These are phyloP conservation scores for Carcharodon carcharias DNA, from an alignment of 2,797 vertebrate species.

Conservation along the genomic window DNA sequence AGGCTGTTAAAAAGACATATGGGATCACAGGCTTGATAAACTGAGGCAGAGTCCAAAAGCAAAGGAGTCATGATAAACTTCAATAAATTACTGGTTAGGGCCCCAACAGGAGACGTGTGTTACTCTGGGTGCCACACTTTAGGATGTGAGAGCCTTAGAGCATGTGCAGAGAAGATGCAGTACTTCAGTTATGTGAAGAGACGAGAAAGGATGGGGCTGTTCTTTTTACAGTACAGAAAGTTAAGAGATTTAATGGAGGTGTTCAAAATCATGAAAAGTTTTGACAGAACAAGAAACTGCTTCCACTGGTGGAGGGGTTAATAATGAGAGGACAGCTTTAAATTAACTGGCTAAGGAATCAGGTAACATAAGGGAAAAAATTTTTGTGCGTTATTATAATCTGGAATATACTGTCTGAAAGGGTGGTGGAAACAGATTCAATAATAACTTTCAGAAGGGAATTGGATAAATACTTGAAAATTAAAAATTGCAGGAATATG, in stretches of 20 bases:
- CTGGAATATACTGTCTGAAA: neutral
- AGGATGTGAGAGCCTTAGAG: neutral
- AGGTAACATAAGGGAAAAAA: neutral
- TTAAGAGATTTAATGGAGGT: neutral
- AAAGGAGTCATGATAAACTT: neutral
- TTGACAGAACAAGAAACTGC: neutral
- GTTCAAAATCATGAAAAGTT: neutral
- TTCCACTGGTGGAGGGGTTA: neutral
- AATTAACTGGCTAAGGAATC: neutral
- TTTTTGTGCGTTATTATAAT: neutral
- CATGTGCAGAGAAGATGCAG: neutral
- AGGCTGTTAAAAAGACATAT: neutral
- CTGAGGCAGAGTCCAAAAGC: neutral
- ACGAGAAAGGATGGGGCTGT: neutral
- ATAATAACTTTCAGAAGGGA: neutral
- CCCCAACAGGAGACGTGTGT: neutral
- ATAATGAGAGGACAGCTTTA: neutral
- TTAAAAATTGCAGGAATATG: neutral
- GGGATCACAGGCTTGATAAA: neutral
- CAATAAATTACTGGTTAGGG: neutral
- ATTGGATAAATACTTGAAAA: neutral
- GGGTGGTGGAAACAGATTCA: neutral
- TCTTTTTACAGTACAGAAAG: neutral
- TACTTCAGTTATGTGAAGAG: neutral
- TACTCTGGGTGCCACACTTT: neutral